Evolutionary conservation across 2,797 vertebrate species (phyloP).

Genomic region (Sarcoramphus papa): DNA sequence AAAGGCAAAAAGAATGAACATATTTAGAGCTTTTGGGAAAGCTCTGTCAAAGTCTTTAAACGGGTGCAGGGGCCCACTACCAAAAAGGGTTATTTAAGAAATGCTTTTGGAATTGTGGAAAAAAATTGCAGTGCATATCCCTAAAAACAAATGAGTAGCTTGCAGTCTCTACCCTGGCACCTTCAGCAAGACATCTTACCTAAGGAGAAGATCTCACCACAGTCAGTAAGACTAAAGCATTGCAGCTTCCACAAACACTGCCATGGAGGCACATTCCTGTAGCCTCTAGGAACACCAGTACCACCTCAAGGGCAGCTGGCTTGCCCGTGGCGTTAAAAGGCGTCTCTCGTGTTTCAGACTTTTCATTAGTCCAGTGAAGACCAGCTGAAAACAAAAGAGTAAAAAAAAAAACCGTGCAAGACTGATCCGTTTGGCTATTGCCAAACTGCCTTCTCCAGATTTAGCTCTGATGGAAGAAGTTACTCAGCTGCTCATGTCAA

Average conservation of each 20-base stretch:
- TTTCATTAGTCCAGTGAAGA: neutral
- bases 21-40: neutral
- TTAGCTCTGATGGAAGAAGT: neutral
- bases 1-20: neutral
- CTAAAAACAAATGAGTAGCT: neutral
- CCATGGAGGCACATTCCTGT: neutral
- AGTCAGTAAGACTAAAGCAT: neutral
- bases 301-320: neutral
- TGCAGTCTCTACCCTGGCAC: neutral
- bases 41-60: neutral
- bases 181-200: neutral
- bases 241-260: neutral
- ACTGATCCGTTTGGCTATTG: neutral
- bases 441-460: neutral
- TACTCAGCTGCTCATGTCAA: neutral
- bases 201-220: neutral
- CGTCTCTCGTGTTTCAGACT: neutral
- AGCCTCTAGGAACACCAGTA: rapidly evolving
- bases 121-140: neutral
- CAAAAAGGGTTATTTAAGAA: neutral
- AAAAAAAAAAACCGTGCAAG: neutral
- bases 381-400: neutral
- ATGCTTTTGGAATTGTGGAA: neutral
- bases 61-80: neutral
- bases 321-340: neutral